A percentile compares a stretch with the other conserved stretches of the same genome.
phyloP scores from a whole-genome alignment of 1,140 invertebrate species.

The Plodia interpunctella region DNA sequence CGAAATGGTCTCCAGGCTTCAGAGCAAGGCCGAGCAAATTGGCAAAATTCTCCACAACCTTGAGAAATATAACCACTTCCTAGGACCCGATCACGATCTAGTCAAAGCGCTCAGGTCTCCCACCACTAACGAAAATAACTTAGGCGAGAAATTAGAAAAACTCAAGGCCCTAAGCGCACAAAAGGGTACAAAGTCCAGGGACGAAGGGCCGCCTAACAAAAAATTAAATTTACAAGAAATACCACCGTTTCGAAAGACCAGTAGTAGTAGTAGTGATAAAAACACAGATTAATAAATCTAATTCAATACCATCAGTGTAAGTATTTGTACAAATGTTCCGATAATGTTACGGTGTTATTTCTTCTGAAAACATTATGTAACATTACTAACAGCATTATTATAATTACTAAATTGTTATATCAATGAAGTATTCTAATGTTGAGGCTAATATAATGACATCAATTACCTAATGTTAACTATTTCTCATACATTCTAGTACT shows the following conservation, averaged over 20 bases:
- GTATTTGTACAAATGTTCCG: conserved; percentile 12
- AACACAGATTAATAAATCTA: conserved; percentile 23
- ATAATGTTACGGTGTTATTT: conserved; percentile 31
- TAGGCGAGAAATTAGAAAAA: conserved; percentile 54
- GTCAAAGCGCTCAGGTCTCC: conserved; percentile 78
- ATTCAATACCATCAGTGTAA: neutral
- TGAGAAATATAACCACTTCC: conserved; percentile 88
- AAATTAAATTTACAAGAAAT: conserved; percentile 73
- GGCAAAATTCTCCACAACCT: conserved; percentile 93
- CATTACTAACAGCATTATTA: conserved; percentile 21
- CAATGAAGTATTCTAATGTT: conserved; percentile 21
- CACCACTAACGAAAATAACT: conserved; percentile 66
- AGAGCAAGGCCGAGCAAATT: conserved; percentile 93
- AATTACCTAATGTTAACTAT: neutral
- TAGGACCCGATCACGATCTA: conserved; percentile 79
- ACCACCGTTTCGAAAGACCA: conserved; percentile 68
- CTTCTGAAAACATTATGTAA: conserved; percentile 17
- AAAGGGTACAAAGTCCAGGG: conserved; percentile 64
- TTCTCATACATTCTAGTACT: neutral
- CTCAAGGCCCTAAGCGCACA: conserved; percentile 46
- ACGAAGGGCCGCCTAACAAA: conserved; percentile 69
- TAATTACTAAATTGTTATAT: conserved; percentile 19
- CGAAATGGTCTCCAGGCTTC: conserved; percentile 92
- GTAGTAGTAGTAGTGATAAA: conserved; percentile 44
- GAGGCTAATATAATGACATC: conserved; percentile 27